Evolutionary conservation across 37 sponge, comb jelly and placozoan genomes (phyloP).

Genomic region (Beroe forskalii): DNA sequence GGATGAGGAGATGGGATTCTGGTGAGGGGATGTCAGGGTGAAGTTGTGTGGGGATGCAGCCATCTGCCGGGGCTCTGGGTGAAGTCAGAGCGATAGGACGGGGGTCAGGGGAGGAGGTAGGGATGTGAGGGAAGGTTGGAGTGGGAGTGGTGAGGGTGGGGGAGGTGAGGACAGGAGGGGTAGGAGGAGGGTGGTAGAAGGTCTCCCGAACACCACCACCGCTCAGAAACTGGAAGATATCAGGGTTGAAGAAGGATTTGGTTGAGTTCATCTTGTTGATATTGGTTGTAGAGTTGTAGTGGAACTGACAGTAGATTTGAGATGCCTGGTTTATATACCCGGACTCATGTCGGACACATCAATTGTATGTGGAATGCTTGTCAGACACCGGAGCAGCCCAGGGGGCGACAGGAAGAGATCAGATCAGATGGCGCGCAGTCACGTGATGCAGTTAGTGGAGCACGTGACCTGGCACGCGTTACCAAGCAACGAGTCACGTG

Average conservation of each 20-base stretch:
- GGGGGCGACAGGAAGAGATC: neutral
- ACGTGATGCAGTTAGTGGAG: neutral
- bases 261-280: neutral
- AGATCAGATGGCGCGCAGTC: neutral
- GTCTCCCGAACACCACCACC: too few relatives aligned
- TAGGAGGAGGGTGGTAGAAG: too few relatives aligned
- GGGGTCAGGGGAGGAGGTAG: neutral
- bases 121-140: neutral
- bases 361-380: neutral
- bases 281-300: neutral
- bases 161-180: neutral
- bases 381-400: slow-evolving; percentile 8
- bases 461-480: neutral
- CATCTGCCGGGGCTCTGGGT: too few relatives aligned
- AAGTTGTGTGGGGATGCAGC: too few relatives aligned
- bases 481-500: too few relatives aligned
- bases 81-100: too few relatives aligned
- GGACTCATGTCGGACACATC: neutral
- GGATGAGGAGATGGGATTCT: neutral
- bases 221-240: neutral
- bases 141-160: neutral
- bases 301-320: neutral
- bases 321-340: neutral
- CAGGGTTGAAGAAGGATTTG: slow-evolving; percentile 31
- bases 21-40: too few relatives aligned